Conservation (phyloP, 2,113 vertebrate genomes). For the Regulus satrapa region DNA sequence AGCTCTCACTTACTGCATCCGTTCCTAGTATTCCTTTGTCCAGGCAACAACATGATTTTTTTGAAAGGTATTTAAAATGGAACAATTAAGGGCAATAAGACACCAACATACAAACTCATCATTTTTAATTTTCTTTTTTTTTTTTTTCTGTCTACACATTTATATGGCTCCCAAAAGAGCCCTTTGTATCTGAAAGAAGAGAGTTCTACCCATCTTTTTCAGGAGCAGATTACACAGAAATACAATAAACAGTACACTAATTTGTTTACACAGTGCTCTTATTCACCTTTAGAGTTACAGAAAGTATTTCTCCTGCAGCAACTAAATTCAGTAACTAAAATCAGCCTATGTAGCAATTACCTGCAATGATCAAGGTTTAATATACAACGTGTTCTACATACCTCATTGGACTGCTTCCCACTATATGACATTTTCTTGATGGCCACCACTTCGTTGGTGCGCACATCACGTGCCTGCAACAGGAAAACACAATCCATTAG, state of each 20-base stretch:
- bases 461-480: constrained; percentile 90
- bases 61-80: background rate
- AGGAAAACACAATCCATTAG: background rate
- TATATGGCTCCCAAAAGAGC: background rate
- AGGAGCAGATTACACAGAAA: background rate
- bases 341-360: background rate
- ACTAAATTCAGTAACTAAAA: background rate
- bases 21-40: background rate
- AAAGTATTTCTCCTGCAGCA: background rate
- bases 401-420: constrained; percentile 98
- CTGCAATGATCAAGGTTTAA: background rate
- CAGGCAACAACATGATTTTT: background rate
- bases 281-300: background rate
- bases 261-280: background rate
- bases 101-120: rapidly evolving
- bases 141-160: background rate
- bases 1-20: background rate
- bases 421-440: constrained; percentile 99
- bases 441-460: constrained; percentile 98
- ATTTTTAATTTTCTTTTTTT: background rate
- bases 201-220: background rate
- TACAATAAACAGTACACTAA: background rate
- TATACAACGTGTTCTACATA: constrained; percentile 35
- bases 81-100: background rate
- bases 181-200: background rate